Evolutionary conservation across 2,888 invertebrate genomes (phyloP), one percentile per base, ranked within the genome.

Genomic region (Brassicogethes aeneus): DNA sequence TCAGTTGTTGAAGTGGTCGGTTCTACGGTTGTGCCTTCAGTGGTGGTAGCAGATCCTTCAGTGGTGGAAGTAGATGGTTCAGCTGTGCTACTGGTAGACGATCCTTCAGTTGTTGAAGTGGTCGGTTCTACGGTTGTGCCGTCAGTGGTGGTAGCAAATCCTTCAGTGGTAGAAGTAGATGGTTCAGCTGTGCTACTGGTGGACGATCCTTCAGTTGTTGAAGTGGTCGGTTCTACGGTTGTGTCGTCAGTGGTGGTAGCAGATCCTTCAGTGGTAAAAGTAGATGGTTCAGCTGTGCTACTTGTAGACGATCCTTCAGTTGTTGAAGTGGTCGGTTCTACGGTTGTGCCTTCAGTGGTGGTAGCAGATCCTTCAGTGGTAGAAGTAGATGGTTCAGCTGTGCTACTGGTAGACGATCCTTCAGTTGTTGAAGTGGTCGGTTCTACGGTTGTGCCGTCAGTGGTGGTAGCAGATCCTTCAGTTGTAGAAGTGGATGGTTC

Each of bases 1-100:
- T 32, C 32, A 12, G 32, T 32, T 10, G 32, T 32, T 12, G 32
- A 10, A 10, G 32, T 10, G 13, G 3, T 32, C 3, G 32, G 32
- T 32, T 10, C n/a, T n/a, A n/a, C 32, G 12, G 32, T 5, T 32
- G 32, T 32, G 32, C 32, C n/a, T n/a, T n/a, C n/a, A n/a, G n/a
- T 32, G n/a, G n/a, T n/a, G n/a, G n/a, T n/a, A 5, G 32, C 12
- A 10, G 10, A 13, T 12, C 12, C 32, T 12, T 32, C 14, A 12
- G 32, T 13, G 14, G 32, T 32, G 5, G 32, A 32, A 10, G 7
- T 23, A 10, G 23, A 5, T 10, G n/a, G n/a, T n/a, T n/a, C n/a
- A n/a, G n/a, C n/a, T n/a, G n/a, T n/a, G n/a, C n/a, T n/a, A n/a
- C n/a, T 10, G 8, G 32, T 10, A 12, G 12, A 12, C 5, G 10